phyloP scores from a whole-genome alignment of 2,888 invertebrate species.

The Myathropa florea region DNA sequence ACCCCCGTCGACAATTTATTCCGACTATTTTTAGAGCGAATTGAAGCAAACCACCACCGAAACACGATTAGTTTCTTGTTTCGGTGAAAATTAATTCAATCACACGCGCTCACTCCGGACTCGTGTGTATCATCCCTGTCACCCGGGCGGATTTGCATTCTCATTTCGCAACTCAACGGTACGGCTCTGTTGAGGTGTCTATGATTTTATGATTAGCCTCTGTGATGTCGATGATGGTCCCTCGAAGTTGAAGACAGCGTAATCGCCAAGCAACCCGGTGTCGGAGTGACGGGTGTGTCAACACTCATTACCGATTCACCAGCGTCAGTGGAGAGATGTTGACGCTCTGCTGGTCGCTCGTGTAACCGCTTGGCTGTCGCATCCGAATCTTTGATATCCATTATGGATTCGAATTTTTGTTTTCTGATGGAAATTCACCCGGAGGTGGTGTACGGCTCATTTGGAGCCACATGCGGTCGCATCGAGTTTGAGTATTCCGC shows the following conservation, averaged over 20 bases:
- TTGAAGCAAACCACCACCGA: background rate
- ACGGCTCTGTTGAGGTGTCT: background rate
- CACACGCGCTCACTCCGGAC: background rate
- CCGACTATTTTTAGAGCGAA: background rate
- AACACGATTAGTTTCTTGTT: background rate
- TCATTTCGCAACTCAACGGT: conserved; percentile 19
- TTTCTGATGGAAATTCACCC: background rate
- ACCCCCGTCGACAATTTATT: background rate
- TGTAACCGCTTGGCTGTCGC: background rate
- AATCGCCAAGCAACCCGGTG: conserved; percentile 28
- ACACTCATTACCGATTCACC: conserved; percentile 36
- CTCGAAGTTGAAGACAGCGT: background rate
- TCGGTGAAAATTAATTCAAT: background rate
- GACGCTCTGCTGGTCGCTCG: background rate
- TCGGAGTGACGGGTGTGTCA: conserved; percentile 19
- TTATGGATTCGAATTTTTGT: background rate
- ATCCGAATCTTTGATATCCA: background rate
- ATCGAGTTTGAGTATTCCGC: background rate
- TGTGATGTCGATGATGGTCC: background rate
- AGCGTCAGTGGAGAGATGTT: background rate
- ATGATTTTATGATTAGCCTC: background rate
- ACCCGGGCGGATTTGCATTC: conserved; percentile 16
- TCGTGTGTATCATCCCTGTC: background rate
- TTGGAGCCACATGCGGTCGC: background rate
- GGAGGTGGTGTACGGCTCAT: background rate